Base-by-base conservation (phyloP, 2,113 vertebrate species). In the Pipra filicauda region DNA sequence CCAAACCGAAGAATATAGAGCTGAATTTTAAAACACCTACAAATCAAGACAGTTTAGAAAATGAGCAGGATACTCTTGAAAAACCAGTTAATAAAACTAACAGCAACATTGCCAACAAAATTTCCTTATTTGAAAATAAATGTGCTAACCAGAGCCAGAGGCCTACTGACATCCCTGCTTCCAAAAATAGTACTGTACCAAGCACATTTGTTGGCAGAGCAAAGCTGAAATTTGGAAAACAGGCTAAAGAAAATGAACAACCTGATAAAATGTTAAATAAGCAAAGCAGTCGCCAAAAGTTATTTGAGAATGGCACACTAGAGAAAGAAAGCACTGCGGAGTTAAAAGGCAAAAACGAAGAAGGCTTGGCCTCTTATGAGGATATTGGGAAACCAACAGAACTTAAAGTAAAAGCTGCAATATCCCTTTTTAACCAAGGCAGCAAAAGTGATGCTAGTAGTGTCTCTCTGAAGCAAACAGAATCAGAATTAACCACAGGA, bases 71-170 rank as follows among this genome's bases (percentile, higher is more conserved):
- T 80, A 41, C 96, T 22, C 82, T 97, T 62, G 98, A 97, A 96
- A 98, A 98, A 94, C 79, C 97, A 48, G 97, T 97, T 88, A 97
- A 98, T 81, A 98, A 98, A 96, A 97, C 97, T 89, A 98, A 98
- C 91, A 97, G 91, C 96, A 97, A 85, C 72, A 98, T 98, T 57
- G 98, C 98, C 91, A 98, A 97, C 93, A 98, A 98, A 97, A 98
- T 98, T 96, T 98, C 98, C 64, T 96, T 98, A 88, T 98, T 98
- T 97, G 98, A 98, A 97, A 98, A 97, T 92, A 98, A 98, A 87
- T 97, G 97, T 2, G 96, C 92, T 44, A 98, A 89, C 91, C 97
- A 94, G 55, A 98, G 88, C 89, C 97, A 98, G 57, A 97, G 86
- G 75, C 96, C 98, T 91, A 0, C 94, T n/a, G 98, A 98, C 37